phyloP scores from a whole-genome alignment of 1,140 invertebrate genomes.

The Sarcophaga bullata region DNA sequence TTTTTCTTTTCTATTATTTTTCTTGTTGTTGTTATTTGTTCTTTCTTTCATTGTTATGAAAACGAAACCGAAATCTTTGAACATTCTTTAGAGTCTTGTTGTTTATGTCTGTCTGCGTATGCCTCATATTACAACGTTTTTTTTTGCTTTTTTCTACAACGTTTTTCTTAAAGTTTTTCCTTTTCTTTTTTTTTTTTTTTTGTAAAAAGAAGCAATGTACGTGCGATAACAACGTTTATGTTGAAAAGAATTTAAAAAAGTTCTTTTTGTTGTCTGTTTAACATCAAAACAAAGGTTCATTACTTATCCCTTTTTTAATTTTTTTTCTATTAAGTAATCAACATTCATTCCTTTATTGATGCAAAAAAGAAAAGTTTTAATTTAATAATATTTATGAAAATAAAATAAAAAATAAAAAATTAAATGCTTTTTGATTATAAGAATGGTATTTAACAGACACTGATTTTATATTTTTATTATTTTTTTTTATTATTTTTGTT shows the following conservation, averaged over 20 bases:
- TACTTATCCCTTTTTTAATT: not conserved
- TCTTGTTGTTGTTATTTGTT: not conserved
- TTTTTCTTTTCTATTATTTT: conserved; percentile 14
- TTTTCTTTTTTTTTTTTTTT: not conserved
- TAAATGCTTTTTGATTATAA: not conserved
- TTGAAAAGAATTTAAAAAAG: not conserved
- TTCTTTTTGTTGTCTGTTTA: not conserved
- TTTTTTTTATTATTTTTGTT: not conserved
- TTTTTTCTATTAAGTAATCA: not conserved
- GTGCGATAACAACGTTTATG: conserved; percentile 10
- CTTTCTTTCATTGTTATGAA: not conserved
- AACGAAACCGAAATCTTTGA: conserved; percentile 6
- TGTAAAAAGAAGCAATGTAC: no score
- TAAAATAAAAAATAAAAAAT: not conserved
- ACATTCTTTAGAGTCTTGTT: no score
- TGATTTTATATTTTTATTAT: not conserved
- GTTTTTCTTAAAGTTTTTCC: no score
- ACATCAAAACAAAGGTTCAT: conserved; percentile 3
- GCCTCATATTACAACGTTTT: no score
- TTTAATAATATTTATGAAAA: not conserved
- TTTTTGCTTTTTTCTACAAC: no score
- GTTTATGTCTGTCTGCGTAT: no score
- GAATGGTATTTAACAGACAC: not conserved
- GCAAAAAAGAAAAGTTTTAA: not conserved
- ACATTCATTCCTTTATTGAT: not conserved